Base-by-base conservation (phyloP, 2,113 vertebrate species). In the Callospermophilus lateralis region DNA sequence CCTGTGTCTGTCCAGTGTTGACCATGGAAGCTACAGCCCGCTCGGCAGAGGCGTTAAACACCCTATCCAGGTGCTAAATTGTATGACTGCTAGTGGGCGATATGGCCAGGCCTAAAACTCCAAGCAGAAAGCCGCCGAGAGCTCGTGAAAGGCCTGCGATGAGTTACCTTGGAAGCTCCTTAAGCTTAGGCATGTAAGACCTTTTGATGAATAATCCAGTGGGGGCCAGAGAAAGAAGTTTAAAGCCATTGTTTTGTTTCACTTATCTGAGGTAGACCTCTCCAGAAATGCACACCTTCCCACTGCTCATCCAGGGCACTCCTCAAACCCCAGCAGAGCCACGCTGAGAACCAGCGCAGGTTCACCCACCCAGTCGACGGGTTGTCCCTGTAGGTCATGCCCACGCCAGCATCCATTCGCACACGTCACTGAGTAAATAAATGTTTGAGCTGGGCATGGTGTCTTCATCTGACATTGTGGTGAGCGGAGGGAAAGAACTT, bases 1-100 rank as follows among this genome's bases (percentile, higher is more conserved):
- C 89, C 51, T 96, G 76, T 28, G 42, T 80, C 96, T 93, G 91
- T 93, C 87, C 93, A 97, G 84, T 94, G 85, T 96, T 97, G 90
- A 84, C 95, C 95, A 87, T 96, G 32, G 92, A 97, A 97, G 98
- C 96, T 78, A 70, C 84, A 89, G 13, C 4, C n/a, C 24, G 39
- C 42, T 37, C 3, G 22, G 15, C 30, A 61, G 20, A 94, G 58
- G 79, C 16, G 61, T 1, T 45, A 74, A 73, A 81, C 73, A 53
- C 74, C n/a, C 20, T 19, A 53, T 28, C 20, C 26, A 87, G n/a
- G 24, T 34, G 34, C 15, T 83, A 8, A 92, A 24, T 93, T 48
- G 22, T n/a, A 6, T 24, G 32, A n/a, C 15, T 37, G 9, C 11
- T 28, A 45, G 37, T 37, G 28, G 61, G 26, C 24, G 22, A 1